Evolutionary conservation across 1,140 invertebrate species (phyloP).

Genomic region (Saccostrea glomerata): DNA sequence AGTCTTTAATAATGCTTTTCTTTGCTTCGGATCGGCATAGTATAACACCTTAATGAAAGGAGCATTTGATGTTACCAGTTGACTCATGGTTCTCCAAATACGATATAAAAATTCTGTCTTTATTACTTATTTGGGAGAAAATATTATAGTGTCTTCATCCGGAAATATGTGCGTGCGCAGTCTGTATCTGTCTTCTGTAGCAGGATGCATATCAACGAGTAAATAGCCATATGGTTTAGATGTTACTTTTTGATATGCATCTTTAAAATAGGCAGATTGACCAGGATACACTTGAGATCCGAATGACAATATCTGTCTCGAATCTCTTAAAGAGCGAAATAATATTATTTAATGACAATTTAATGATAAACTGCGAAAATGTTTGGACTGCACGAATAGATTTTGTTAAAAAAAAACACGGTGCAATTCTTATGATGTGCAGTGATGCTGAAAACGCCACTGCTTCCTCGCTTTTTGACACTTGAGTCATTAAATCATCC

Average conservation of each 20-base stretch:
- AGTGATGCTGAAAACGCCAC: conserved; percentile 21
- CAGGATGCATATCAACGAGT: conserved; percentile 45
- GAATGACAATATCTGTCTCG: neutral
- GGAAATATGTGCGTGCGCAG: conserved; percentile 37
- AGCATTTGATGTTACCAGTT: conserved; percentile 30
- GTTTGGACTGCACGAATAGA: neutral
- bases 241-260: conserved; percentile 48
- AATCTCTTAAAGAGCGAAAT: neutral
- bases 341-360: conserved; percentile 22
- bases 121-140: neutral
- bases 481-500: conserved; percentile 39
- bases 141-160: conserved; percentile 5
- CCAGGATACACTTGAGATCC: conserved; percentile 47
- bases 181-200: conserved; percentile 43
- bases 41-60: conserved; percentile 31
- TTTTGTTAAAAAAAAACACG: conserved; percentile 42
- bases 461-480: conserved; percentile 15
- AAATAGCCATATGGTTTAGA: conserved; percentile 43
- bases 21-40: neutral
- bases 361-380: neutral
- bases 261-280: conserved; percentile 33
- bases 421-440: conserved; percentile 26
- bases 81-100: conserved; percentile 26
- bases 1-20: conserved; percentile 32
- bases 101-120: neutral